Evolutionary conservation across 2,113 vertebrate genomes (phyloP).

Genomic region (Cyanoliseus patagonus): DNA sequence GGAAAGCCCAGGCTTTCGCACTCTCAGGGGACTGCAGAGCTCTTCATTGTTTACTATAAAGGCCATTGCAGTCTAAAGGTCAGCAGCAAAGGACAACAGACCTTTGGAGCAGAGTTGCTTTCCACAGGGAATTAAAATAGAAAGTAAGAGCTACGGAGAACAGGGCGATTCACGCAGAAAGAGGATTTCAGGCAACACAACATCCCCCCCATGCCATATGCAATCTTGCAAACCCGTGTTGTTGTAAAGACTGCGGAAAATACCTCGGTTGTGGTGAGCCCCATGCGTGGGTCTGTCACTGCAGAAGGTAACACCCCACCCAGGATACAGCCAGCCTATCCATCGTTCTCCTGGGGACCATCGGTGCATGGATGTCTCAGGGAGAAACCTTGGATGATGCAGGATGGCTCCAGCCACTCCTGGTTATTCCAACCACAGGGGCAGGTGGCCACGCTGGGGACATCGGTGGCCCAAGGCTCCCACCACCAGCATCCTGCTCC

Average conservation of each 20-base stretch:
- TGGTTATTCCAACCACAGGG: not conserved
- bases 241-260: not conserved
- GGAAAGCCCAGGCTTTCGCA: not conserved
- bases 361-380: accelerated
- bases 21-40: not conserved
- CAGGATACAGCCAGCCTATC: not conserved
- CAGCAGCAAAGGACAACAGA: slow-evolving; percentile 18
- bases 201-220: accelerated
- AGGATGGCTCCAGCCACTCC: not conserved
- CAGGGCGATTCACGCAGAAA: not conserved
- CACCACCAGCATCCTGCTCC: not conserved
- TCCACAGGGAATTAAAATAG: not conserved
- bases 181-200: not conserved
- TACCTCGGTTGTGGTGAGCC: accelerated
- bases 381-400: not conserved
- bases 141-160: not conserved
- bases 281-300: accelerated
- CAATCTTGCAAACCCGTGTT: accelerated
- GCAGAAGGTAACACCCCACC: not conserved
- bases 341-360: not conserved
- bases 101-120: slow-evolving; percentile 24
- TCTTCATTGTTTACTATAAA: not conserved
- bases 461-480: not conserved
- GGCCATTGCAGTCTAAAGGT: slow-evolving; percentile 16
- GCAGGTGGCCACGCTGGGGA: not conserved